phyloP scores from a whole-genome alignment of 1,140 invertebrate genomes.

The Atta cephalotes region DNA sequence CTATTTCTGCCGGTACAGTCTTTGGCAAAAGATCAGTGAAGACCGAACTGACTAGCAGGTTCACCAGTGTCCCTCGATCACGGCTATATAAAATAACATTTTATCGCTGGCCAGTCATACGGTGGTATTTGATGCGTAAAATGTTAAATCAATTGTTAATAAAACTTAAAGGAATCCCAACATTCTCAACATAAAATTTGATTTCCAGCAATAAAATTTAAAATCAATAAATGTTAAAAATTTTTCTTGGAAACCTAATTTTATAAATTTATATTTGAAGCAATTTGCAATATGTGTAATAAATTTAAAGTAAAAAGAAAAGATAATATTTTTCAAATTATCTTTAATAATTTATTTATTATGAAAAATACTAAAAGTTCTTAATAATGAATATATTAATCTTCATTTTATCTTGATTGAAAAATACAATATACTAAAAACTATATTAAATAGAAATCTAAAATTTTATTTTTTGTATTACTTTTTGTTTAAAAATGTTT shows the following conservation, averaged over 20 bases:
- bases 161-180: slow-evolving; percentile 16
- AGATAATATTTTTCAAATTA: neutral
- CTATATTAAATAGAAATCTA: neutral
- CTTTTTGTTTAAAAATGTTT: neutral
- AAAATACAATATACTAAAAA: neutral
- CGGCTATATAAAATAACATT: slow-evolving; percentile 44
- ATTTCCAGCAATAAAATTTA: neutral
- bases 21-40: slow-evolving; percentile 33
- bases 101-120: slow-evolving; percentile 29
- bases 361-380: neutral
- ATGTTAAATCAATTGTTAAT: slow-evolving; percentile 46
- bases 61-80: neutral
- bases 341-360: neutral
- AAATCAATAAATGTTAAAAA: neutral
- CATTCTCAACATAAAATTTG: neutral
- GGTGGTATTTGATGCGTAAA: slow-evolving; percentile 4
- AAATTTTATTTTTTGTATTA: neutral
- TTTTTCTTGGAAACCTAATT: neutral
- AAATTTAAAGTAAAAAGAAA: neutral
- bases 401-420: neutral
- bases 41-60: slow-evolving; percentile 14
- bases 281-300: neutral
- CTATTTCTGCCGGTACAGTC: slow-evolving; percentile 76
- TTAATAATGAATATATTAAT: neutral
- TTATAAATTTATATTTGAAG: neutral